These are phyloP conservation scores for Telmatherina bonti DNA, from an alignment of 2,797 vertebrate genomes.

Conservation along the genomic window DNA sequence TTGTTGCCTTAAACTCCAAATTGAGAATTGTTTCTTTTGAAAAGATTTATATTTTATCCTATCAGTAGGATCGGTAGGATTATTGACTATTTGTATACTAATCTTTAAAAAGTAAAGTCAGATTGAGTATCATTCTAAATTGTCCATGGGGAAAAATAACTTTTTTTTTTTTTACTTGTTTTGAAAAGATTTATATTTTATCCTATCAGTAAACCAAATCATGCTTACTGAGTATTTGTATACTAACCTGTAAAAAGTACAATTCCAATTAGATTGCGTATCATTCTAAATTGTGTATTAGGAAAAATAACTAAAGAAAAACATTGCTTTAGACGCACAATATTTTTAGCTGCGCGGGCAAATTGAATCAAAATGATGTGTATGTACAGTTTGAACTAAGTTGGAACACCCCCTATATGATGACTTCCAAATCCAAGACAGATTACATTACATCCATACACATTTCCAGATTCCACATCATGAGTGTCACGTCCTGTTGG, in stretches of 20 bases:
- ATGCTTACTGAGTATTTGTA: too few relatives aligned
- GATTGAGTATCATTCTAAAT: background rate
- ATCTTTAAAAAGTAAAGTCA: slow-evolving; percentile 22
- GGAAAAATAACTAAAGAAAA: background rate
- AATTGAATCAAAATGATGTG: slow-evolving; percentile 7
- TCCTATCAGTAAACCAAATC: too few relatives aligned
- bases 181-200: too few relatives aligned
- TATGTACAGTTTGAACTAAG: slow-evolving; percentile 5
- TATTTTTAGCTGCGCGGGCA: background rate
- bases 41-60: slow-evolving; percentile 35
- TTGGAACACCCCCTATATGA: slow-evolving; percentile 20
- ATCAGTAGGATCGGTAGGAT: background rate
- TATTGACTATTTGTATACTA: slow-evolving; percentile 16
- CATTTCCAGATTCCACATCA: slow-evolving; percentile 72
- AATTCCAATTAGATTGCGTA: background rate
- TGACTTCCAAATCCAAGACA: slow-evolving; percentile 36
- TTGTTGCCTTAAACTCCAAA: slow-evolving; percentile 34
- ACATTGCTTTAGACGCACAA: background rate
- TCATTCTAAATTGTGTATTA: slow-evolving; percentile 1
- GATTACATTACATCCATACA: slow-evolving; percentile 60
- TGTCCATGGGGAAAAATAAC: too few relatives aligned
- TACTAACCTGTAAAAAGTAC: too few relatives aligned
- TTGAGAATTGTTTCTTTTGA: slow-evolving; percentile 46
- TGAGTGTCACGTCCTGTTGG: slow-evolving; percentile 70
- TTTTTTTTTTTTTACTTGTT: too few relatives aligned